Conservation (phyloP, 2,797 vertebrate genomes). For the Platalea minor region DNA sequence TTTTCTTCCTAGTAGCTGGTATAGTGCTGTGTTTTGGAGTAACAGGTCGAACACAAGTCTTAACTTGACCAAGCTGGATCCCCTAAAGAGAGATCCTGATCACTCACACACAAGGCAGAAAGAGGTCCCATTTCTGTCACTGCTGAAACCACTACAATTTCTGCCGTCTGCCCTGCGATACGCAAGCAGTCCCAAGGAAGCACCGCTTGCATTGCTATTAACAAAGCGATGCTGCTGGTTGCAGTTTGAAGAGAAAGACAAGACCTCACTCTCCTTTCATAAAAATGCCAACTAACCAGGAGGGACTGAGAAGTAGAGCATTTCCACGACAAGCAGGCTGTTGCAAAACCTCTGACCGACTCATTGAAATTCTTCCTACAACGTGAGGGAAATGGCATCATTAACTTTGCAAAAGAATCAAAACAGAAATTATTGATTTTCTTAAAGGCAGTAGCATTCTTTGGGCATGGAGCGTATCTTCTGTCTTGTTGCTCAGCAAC, state of each 20-base stretch:
- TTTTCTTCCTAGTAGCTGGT: too few relatives aligned
- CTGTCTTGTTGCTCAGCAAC: not conserved
- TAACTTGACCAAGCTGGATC: not conserved
- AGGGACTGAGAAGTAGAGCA: not conserved
- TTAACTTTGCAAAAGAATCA: not conserved
- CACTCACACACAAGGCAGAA: not conserved
- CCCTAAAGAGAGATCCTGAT: not conserved
- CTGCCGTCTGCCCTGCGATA: not conserved
- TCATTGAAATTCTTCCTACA: not conserved
- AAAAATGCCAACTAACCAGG: not conserved
- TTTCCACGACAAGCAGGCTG: not conserved
- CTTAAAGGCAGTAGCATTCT: not conserved
- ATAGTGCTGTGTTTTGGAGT: not conserved
- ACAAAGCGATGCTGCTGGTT: not conserved
- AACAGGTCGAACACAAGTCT: not conserved
- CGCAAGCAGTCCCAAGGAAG: not conserved
- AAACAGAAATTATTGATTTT: not conserved
- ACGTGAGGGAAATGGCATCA: not conserved
- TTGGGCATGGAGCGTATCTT: accelerated
- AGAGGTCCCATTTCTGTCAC: not conserved
- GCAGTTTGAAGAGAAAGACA: not conserved
- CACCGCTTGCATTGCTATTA: not conserved
- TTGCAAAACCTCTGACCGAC: not conserved
- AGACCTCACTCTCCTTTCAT: not conserved
- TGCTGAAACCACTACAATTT: not conserved